Conservation (phyloP, 2,888 invertebrate species). For the Clitarchus hookeri region DNA sequence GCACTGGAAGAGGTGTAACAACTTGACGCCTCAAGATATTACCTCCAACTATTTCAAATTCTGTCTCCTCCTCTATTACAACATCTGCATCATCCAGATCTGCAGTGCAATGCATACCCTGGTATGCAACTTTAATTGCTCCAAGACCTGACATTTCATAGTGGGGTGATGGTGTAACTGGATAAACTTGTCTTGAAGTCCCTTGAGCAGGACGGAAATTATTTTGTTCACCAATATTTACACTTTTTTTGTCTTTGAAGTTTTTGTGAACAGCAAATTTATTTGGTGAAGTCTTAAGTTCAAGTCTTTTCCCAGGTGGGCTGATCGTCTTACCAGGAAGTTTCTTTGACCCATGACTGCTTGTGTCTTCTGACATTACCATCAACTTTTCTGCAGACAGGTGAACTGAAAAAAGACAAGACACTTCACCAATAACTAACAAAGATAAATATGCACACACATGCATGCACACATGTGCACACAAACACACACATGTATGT, state of each 20-base stretch:
- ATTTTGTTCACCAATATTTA: background rate
- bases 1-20: background rate
- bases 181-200: background rate
- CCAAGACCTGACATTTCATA: background rate
- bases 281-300: background rate
- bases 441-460: no score
- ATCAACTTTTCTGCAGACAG: constrained; percentile 34
- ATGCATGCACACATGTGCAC: no score
- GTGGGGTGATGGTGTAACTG: background rate
- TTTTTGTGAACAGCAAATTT: background rate
- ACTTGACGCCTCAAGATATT: background rate
- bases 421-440: no score
- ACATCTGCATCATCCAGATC: constrained; percentile 39
- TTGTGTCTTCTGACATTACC: constrained; percentile 30
- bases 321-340: background rate
- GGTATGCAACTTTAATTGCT: constrained; percentile 23
- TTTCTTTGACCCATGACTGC: background rate
- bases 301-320: background rate
- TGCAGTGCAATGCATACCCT: background rate
- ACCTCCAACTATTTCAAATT: constrained; percentile 30
- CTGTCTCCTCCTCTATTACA: constrained; percentile 38
- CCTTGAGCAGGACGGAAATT: background rate
- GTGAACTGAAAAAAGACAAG: constrained; percentile 30
- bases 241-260: background rate
- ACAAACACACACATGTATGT: no score